Conservation (phyloP, 1,140 invertebrate genomes). For the Parasteatoda tepidariorum region DNA sequence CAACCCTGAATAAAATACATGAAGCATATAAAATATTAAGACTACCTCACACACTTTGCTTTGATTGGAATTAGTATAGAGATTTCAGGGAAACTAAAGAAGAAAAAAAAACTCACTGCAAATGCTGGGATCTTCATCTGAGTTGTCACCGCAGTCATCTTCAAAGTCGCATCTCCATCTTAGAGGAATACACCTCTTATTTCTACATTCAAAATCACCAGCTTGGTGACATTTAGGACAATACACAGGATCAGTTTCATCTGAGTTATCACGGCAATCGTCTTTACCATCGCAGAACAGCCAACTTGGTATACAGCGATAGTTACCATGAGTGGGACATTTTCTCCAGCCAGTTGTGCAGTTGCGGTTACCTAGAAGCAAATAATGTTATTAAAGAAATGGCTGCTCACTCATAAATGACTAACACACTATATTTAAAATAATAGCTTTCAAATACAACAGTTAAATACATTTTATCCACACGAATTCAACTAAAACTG, state of each 20-base stretch:
- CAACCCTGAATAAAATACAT: too few species aligned
- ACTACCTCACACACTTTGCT: too few species aligned
- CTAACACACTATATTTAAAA: too few species aligned
- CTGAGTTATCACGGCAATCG: constrained; percentile 82
- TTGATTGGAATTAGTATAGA: too few species aligned
- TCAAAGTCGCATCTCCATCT: constrained; percentile 96
- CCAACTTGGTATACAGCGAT: constrained; percentile 94
- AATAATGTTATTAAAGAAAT: not conserved
- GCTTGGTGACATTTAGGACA: constrained; percentile 88
- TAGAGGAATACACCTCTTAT: constrained; percentile 91
- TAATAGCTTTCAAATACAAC: too few species aligned
- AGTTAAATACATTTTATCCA: too few species aligned
- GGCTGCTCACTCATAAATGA: too few species aligned
- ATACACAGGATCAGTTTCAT: constrained; percentile 75
- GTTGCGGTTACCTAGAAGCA: constrained; percentile 76
- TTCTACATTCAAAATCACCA: constrained; percentile 92
- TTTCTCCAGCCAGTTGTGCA: constrained; percentile 92
- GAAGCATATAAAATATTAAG: too few species aligned
- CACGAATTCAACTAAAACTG: too few species aligned
- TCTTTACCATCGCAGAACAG: constrained; percentile 95
- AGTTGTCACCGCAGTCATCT: constrained; percentile 94
- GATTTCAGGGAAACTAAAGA: too few species aligned
- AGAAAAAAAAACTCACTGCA: constrained; percentile 75
- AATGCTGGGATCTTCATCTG: constrained; percentile 83
- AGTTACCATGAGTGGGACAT: constrained; percentile 89